Evolutionary conservation across 2,888 invertebrate species (phyloP).

Genomic region (Noctua fimbriata): DNA sequence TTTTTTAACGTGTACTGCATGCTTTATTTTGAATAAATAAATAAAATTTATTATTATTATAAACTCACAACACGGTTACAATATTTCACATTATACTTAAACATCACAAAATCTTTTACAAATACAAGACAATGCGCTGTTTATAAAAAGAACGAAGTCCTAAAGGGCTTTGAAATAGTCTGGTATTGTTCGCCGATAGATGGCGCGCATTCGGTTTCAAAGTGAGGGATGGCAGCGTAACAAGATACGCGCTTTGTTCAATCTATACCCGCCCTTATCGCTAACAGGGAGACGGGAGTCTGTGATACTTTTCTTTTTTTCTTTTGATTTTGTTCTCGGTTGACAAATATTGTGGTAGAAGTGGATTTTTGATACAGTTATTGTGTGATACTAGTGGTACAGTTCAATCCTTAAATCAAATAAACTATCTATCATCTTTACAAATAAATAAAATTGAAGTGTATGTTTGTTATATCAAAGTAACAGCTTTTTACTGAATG

Average conservation of each 20-base stretch:
- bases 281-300: conserved; percentile 31
- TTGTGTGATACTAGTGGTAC: not conserved
- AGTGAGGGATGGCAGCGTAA: conserved; percentile 53
- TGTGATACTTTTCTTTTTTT: conserved; percentile 21
- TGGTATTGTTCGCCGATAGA: conserved; percentile 60
- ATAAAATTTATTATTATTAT: too few species aligned
- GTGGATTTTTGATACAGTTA: not conserved
- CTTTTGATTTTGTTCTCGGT: not conserved
- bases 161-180: conserved; percentile 43
- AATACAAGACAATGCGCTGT: conserved; percentile 13
- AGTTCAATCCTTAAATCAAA: too few species aligned
- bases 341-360: not conserved
- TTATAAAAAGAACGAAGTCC: conserved; percentile 17
- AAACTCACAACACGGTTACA: not conserved
- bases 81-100: not conserved
- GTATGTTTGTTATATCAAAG: too few species aligned
- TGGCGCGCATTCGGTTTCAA: conserved; percentile 60
- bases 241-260: conserved; percentile 55
- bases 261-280: conserved; percentile 23
- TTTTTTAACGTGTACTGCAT: too few species aligned
- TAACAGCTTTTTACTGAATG: too few species aligned
- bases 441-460: too few species aligned
- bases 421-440: too few species aligned
- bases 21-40: too few species aligned
- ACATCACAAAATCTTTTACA: conserved; percentile 5